Evolutionary conservation across 2,797 vertebrate species (phyloP).

Genomic region (Craterocephalus amniculus): DNA sequence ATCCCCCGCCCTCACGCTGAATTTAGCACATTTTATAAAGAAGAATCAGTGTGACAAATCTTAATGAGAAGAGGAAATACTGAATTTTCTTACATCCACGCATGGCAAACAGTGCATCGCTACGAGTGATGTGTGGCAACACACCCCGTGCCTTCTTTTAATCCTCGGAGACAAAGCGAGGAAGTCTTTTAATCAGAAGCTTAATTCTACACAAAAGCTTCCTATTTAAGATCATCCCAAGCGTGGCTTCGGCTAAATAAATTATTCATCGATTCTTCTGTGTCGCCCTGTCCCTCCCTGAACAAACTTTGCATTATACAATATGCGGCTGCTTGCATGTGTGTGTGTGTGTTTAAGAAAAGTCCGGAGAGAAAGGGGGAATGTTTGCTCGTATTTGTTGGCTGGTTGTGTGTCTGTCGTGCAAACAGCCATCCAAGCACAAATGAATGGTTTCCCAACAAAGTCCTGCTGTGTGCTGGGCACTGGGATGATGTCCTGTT

Average conservation of each 20-base stretch:
- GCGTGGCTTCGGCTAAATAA: slow-evolving; percentile 44
- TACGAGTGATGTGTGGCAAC: neutral
- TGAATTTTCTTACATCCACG: neutral
- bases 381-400: slow-evolving; percentile 43
- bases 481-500: slow-evolving; percentile 33
- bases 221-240: slow-evolving; percentile 45
- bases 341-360: slow-evolving; percentile 35
- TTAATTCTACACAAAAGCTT: slow-evolving; percentile 52
- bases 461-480: slow-evolving; percentile 15
- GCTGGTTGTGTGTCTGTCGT: slow-evolving; percentile 37
- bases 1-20: neutral
- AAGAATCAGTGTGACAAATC: neutral
- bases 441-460: slow-evolving; percentile 34
- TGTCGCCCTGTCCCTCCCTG: slow-evolving; percentile 52
- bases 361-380: slow-evolving; percentile 6
- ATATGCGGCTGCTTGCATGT: slow-evolving; percentile 37
- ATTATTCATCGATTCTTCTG: slow-evolving; percentile 59
- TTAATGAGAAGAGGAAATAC: neutral
- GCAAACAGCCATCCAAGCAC: slow-evolving; percentile 40
- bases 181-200: slow-evolving; percentile 46
- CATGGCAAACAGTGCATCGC: neutral
- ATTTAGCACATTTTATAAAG: slow-evolving; percentile 6
- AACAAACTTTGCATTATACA: slow-evolving; percentile 65
- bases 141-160: slow-evolving; percentile 14
- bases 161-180: slow-evolving; percentile 35